Conservation (phyloP, 2,113 vertebrate genomes). For the Procavia capensis region DNA sequence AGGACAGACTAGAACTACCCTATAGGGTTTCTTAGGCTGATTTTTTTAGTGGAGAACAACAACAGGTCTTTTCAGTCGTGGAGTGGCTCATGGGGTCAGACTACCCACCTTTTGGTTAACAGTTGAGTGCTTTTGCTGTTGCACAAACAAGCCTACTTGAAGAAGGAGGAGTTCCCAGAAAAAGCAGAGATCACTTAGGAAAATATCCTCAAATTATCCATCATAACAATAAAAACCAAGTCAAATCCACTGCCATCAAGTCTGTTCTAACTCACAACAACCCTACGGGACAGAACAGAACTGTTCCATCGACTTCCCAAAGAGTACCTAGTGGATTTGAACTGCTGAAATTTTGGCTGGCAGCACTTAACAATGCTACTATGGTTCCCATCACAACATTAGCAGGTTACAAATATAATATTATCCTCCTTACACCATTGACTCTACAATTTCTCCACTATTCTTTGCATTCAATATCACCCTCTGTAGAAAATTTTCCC, state of each 20-base stretch:
- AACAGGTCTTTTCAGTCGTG: too few relatives aligned
- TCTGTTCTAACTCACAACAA: too few relatives aligned
- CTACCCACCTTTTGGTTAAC: background rate
- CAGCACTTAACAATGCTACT: too few relatives aligned
- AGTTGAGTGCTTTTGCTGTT: background rate
- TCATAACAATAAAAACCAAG: background rate
- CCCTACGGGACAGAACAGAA: too few relatives aligned
- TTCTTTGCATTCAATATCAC: background rate
- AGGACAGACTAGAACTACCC: background rate
- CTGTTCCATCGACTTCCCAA: too few relatives aligned
- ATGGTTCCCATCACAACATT: background rate
- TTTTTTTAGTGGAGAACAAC: background rate
- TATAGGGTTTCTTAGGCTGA: background rate
- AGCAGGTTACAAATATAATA: background rate
- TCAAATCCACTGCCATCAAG: too few relatives aligned
- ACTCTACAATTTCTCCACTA: background rate
- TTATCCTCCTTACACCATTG: rapidly evolving
- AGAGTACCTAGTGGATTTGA: too few relatives aligned
- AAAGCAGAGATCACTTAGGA: background rate
- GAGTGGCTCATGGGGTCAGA: background rate
- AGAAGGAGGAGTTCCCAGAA: background rate
- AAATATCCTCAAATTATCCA: background rate
- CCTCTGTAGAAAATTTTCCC: background rate
- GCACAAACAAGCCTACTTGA: background rate
- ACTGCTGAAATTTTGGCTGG: too few relatives aligned